These are phyloP conservation scores for Neodiprion pinetum DNA, from an alignment of 1,140 invertebrate genomes.

Conservation along the genomic window DNA sequence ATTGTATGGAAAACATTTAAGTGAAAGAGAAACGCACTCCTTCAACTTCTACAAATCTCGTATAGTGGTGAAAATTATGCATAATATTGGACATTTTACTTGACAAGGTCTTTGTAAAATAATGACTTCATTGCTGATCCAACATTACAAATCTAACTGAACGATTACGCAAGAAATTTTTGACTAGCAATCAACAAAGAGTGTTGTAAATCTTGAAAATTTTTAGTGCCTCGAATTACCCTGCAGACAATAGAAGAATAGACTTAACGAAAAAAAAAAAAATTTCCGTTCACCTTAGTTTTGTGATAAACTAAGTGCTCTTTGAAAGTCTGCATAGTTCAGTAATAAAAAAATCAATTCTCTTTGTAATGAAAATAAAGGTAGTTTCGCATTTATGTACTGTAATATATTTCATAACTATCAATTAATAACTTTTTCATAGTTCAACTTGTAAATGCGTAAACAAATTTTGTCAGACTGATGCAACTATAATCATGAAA, in stretches of 20 bases:
- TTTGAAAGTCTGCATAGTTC: constrained; percentile 12
- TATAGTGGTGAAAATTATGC: neutral
- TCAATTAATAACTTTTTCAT: constrained; percentile 13
- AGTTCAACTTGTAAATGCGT: constrained; percentile 15
- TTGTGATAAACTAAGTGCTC: constrained; percentile 1
- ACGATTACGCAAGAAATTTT: no score
- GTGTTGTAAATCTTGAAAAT: neutral
- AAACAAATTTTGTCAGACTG: constrained; percentile 33
- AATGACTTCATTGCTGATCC: no score
- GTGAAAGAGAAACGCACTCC: no score
- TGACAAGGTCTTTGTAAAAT: neutral
- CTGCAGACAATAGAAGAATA: constrained; percentile 26
- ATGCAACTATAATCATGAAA: constrained; percentile 15
- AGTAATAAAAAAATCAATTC: neutral
- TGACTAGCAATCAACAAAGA: no score
- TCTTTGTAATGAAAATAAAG: constrained; percentile 18
- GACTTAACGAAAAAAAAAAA: constrained; percentile 2
- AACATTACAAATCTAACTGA: no score
- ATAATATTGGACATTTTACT: neutral
- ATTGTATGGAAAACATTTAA: neutral
- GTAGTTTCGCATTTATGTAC: constrained; percentile 29
- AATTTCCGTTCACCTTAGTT: neutral
- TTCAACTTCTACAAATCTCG: neutral
- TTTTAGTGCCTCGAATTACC: constrained; percentile 6
- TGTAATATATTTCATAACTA: constrained; percentile 20